Base-by-base conservation (phyloP, 2,888 invertebrate genomes). In the Hemaris fuciformis region DNA sequence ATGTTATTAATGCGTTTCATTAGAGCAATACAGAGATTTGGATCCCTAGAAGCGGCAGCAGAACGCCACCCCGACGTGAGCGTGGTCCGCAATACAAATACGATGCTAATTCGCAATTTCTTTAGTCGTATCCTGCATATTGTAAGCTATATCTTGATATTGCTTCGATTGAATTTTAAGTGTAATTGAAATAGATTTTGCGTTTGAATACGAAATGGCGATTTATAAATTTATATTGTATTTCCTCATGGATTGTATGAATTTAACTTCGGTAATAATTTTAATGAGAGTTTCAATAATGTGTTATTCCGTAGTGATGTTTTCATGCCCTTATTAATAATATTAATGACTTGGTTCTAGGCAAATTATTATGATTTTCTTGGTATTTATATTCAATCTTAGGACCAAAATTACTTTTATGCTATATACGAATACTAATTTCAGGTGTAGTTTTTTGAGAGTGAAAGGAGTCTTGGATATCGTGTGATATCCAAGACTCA, bases 1-100 rank as follows among this genome's bases (percentile, higher is more conserved):
- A 77, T 81, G 79, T 75, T 77, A 76, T 77, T 79, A 81, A 82
- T 78, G 77, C 74, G 72, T 82, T 82, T 81, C 79, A 81, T 81
- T 81, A 80, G 73, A 69, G 62, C 20, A 34, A 31, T 41, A 43
- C 68, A 63, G 62, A 66, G 69, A 74, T 72, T 66, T 63, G 67
- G 60, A 38, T 31, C n/a, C 61, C 71, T 78, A 68, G 78, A 79
- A 77, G 63, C 25, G 74, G 57, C 20, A 60, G 10, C 10, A 27
- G 1, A 7, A 7, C 10, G 2, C 15, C 7, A 46, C 22, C 4
- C 3, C n/a, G 10, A 46, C 18, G n/a, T 53, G 25, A 48, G 15
- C 31, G 53, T 53, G 27, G 18, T 53, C 31, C 4, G 1, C 23
- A 46, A 46, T 46, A 13, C 13, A 46, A 27, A 31, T 53, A 15